Evolutionary conservation across 2,113 vertebrate species (phyloP).

Genomic region (Triplophysa tibetana): DNA sequence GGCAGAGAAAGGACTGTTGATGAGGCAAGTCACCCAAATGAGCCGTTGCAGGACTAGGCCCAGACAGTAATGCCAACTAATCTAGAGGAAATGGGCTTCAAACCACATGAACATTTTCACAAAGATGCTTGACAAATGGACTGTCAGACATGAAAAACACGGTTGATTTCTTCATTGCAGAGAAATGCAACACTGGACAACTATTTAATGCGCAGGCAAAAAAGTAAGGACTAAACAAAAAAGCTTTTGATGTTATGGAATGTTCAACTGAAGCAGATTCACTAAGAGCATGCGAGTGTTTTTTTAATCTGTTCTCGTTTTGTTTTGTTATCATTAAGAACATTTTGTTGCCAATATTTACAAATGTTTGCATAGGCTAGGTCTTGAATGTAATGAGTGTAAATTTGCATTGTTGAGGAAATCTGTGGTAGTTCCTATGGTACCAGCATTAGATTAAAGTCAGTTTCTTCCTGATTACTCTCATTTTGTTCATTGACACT

Average conservation of each 20-base stretch:
- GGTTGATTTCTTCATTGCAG: not conserved
- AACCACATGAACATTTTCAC: conserved; percentile 39
- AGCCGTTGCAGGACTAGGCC: conserved; percentile 28
- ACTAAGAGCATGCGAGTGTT: not conserved
- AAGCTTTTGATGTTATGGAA: not conserved
- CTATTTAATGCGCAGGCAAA: conserved; percentile 12
- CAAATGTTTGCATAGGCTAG: not conserved
- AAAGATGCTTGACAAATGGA: not conserved
- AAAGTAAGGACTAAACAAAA: not conserved
- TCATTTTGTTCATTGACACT: conserved; percentile 18
- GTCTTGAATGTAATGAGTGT: not conserved
- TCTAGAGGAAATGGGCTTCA: conserved; percentile 46
- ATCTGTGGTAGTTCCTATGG: conserved; percentile 5
- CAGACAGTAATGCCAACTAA: conserved; percentile 36
- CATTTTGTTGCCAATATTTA: not conserved
- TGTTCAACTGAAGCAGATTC: conserved; percentile 43
- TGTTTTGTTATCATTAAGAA: too few species aligned
- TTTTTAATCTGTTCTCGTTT: not conserved
- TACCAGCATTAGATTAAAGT: conserved; percentile 32
- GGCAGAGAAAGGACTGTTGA: conserved; percentile 35
- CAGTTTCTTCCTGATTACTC: conserved; percentile 25
- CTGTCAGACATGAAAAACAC: conserved; percentile 44
- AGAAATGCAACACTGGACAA: not conserved
- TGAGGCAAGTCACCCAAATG: conserved; percentile 52
- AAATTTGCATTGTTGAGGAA: not conserved